These are phyloP conservation scores for Andrena cerasifolii DNA, from an alignment of 1,140 invertebrate genomes.

Conservation along the genomic window DNA sequence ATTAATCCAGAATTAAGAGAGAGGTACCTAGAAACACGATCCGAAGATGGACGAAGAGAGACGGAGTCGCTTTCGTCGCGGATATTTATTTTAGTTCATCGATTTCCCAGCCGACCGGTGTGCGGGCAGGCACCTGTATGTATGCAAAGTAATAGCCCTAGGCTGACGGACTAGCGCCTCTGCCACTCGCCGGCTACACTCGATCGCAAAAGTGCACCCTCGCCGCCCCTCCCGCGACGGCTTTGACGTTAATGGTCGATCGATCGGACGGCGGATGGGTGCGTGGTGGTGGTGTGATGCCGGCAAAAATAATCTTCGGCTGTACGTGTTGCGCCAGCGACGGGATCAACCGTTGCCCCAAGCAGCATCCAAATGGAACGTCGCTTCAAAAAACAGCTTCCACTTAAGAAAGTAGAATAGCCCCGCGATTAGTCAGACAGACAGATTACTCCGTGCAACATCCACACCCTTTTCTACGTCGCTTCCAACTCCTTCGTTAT, in stretches of 20 bases:
- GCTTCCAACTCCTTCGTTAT: neutral
- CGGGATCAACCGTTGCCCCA: neutral
- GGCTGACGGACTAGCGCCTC: constrained; percentile 60
- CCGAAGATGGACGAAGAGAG: neutral
- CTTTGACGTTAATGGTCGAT: constrained; percentile 69
- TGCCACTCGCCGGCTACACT: constrained; percentile 58
- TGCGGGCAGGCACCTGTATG: constrained; percentile 52
- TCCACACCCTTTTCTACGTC: neutral
- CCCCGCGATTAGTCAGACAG: no score
- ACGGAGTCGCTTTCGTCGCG: constrained; percentile 49
- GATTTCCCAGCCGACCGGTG: constrained; percentile 55
- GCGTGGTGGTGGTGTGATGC: constrained; percentile 38
- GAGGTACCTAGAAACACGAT: neutral
- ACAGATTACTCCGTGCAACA: neutral
- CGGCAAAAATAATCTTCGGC: constrained; percentile 62
- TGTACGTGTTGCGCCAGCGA: constrained; percentile 18
- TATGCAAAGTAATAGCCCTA: constrained; percentile 65
- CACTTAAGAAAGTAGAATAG: no score
- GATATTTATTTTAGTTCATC: constrained; percentile 70
- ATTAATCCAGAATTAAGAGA: neutral
- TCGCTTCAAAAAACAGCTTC: no score
- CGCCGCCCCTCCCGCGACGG: constrained; percentile 37
- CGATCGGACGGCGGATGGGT: constrained; percentile 63
- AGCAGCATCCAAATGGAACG: neutral
- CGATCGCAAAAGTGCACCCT: constrained; percentile 61